These are phyloP conservation scores for Antheraea assamensis DNA, from an alignment of 2,888 invertebrate species.

Conservation along the genomic window DNA sequence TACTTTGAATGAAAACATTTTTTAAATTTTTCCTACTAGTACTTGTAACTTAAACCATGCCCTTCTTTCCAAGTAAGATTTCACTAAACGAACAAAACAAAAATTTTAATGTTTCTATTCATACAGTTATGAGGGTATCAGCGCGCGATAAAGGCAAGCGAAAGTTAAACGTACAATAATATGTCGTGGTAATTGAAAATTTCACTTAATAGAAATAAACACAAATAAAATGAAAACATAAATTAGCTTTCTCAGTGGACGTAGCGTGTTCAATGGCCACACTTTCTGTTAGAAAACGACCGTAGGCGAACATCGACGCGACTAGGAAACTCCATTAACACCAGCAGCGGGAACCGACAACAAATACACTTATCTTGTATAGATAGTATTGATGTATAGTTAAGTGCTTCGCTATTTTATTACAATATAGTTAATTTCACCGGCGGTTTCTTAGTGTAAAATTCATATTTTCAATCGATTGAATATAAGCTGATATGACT, in stretches of 20 bases:
- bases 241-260: background rate
- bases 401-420: background rate
- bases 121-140: background rate
- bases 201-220: background rate
- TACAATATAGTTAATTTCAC: background rate
- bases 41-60: too few relatives aligned
- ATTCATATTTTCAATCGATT: background rate
- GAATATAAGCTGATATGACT: too few relatives aligned
- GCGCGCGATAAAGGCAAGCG: background rate
- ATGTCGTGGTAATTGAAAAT: background rate
- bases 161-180: background rate
- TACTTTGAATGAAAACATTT: too few relatives aligned
- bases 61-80: too few relatives aligned
- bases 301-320: constrained; percentile 35
- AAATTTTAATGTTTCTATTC: too few relatives aligned
- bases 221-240: background rate
- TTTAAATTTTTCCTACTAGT: too few relatives aligned
- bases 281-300: constrained; percentile 22
- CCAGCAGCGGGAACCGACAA: constrained; percentile 23
- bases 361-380: constrained; percentile 31
- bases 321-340: constrained; percentile 66
- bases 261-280: constrained; percentile 20
- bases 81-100: too few relatives aligned
- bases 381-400: constrained; percentile 26
- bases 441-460: background rate